phyloP scores from a whole-genome alignment of 1,140 invertebrate genomes.

The Ctenoplectra terminalis region DNA sequence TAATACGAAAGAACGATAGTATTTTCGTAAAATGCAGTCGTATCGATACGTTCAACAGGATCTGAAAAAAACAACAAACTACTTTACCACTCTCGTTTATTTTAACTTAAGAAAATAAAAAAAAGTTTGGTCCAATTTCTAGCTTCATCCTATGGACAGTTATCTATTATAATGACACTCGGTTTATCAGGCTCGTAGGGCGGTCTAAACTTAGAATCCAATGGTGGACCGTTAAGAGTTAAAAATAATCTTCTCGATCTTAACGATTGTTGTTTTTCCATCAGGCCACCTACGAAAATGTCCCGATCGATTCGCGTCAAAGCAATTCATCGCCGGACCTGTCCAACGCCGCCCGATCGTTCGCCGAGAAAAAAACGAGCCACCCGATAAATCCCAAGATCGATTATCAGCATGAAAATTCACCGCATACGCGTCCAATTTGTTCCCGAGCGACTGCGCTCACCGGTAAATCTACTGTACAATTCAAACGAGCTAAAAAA shows the following conservation, averaged over 20 bases:
- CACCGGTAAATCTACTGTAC: slow-evolving; percentile 9
- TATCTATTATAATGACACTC: neutral
- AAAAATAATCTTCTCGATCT: slow-evolving; percentile 10
- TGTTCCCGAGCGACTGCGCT: neutral
- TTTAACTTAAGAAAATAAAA: neutral
- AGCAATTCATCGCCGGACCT: neutral
- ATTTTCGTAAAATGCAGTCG: too few relatives aligned
- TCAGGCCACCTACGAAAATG: slow-evolving; percentile 14
- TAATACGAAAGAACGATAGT: too few relatives aligned
- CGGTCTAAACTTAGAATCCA: neutral
- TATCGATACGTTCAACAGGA: too few relatives aligned
- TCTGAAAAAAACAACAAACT: too few relatives aligned
- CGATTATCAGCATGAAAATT: neutral
- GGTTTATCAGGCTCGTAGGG: neutral
- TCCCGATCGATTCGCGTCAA: neutral
- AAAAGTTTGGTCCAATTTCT: neutral
- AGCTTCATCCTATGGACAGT: neutral
- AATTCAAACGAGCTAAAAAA: neutral
- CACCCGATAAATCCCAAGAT: neutral
- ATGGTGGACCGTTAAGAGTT: slow-evolving; percentile 28
- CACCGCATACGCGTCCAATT: neutral
- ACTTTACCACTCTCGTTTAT: too few relatives aligned
- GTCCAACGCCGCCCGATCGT: neutral
- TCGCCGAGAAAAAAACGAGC: neutral
- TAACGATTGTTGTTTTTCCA: slow-evolving; percentile 18